Evolutionary conservation across 2,888 invertebrate genomes (phyloP), one percentile per base, ranked within the genome.

Genomic region (Stramonita haemastoma): DNA sequence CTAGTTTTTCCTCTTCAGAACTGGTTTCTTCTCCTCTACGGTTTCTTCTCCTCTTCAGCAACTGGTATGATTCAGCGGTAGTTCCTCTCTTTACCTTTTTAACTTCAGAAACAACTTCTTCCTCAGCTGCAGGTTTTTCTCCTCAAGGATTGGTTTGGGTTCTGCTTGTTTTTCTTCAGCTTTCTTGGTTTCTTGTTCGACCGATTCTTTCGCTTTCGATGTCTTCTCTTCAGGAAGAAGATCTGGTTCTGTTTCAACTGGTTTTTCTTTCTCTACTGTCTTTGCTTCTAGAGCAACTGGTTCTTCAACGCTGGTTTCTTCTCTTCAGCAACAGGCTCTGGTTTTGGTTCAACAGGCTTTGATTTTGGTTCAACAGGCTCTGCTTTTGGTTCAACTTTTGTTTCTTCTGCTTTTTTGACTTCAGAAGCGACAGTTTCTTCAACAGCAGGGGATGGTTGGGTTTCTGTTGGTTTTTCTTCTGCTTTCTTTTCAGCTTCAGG

Each of bases 281-380:
- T 73, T 83, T 8, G 84, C 56, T 70, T 79, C 86, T 36, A 56
- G 34, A 46, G 84, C 84, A 88, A 66, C 89, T 56, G 79, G 32
- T 86, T 89, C 89, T 57, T 90, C 60, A 60, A 34, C 46, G 19
- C 79, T 83, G 87, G 57, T 77, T 70, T 32, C 73, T 84, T 89
- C 66, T 79, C 81, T 36, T 86, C 70, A 57, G n/a, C 85, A 83
- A 83, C 90, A 26, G 60, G n/a, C 56, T 17, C 32, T n/a, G 22
- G 36, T 70, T 90, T 56, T 66, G 86, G 60, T 79, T 77, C 79
- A 83, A 11, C 26, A 26, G 60, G n/a, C 56, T 17, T 29, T n/a
- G 22, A n/a, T 70, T 90, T 56, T 66, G 86, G 60, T 79, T 77
- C 79, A 83, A 11, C 26, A 26, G 60, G n/a, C 56, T 17, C 32